phyloP scores from a whole-genome alignment of 35 echinoderm and acorn worm species.

The Amphiura filiformis region DNA sequence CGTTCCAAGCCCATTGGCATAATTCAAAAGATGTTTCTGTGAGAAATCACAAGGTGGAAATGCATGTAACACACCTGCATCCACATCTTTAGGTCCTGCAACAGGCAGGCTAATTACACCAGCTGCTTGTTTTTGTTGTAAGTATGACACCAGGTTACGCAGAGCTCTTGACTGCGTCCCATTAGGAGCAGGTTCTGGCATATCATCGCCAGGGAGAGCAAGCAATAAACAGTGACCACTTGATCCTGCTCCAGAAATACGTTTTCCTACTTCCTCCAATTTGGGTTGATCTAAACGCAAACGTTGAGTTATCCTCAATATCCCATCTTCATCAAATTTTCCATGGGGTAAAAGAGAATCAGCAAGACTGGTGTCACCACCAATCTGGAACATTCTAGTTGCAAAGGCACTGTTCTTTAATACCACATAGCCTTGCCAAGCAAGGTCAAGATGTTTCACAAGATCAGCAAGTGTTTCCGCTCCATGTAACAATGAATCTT shows the following conservation, averaged over 20 bases:
- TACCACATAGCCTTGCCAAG: slow-evolving; percentile 80
- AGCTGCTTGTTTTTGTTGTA: slow-evolving; percentile 96
- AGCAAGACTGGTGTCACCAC: slow-evolving; percentile 63
- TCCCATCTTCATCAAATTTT: slow-evolving; percentile 65
- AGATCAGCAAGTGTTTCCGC: slow-evolving; percentile 40
- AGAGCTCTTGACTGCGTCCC: slow-evolving; percentile 80
- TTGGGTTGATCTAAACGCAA: slow-evolving; percentile 96
- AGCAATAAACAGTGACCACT: slow-evolving; percentile 81
- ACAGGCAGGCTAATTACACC: slow-evolving; percentile 95
- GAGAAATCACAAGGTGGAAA: slow-evolving; percentile 98
- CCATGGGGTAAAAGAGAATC: slow-evolving; percentile 68
- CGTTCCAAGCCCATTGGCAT: slow-evolving; percentile 75
- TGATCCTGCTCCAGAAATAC: slow-evolving; percentile 75
- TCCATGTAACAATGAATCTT: slow-evolving; percentile 33
- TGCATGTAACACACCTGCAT: slow-evolving; percentile 85
- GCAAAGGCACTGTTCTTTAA: slow-evolving; percentile 97
- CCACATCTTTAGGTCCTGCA: slow-evolving; percentile 53
- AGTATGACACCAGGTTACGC: slow-evolving; percentile 87
- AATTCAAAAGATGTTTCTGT: slow-evolving; percentile 73
- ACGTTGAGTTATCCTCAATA: slow-evolving; percentile 80
- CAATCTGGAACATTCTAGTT: slow-evolving; percentile 81
- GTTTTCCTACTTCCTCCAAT: slow-evolving; percentile 88
- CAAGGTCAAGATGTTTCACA: slow-evolving; percentile 62
- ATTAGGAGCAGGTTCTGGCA: slow-evolving; percentile 56
- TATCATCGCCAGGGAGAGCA: slow-evolving; percentile 63